Base-by-base conservation (phyloP, 2,113 vertebrate genomes). In the Typhlomys cinereus region DNA sequence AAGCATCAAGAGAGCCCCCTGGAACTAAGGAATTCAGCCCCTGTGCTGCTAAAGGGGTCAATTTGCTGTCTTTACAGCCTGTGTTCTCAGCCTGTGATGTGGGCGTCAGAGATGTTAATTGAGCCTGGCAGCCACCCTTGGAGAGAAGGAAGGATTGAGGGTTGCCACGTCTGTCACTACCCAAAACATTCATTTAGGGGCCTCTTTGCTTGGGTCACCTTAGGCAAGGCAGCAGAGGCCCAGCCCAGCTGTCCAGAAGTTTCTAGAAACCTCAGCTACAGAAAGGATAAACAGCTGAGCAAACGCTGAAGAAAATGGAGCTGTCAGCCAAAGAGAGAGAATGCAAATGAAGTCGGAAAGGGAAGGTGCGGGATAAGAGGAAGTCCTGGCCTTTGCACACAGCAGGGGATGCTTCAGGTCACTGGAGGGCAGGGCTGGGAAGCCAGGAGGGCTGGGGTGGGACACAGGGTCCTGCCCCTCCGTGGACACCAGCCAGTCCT, bases 251-350 rank as follows among this genome's bases (percentile, higher is more conserved):
- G 54, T 73, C 41, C 67, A 87, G 96, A 96, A 93, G n/a, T 67
- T 87, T 92, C 92, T 85, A 92, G 96, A 96, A 92, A 71, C 62
- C 61, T 89, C 21, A 7, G 61, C 62, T 67, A 90, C 52, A 61
- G 20, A 76, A 94, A 39, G 91, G 91, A 86, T 34, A 79, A 85
- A 90, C 90, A 93, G 84, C 79, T 84, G 88, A 93, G 50, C 67
- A 84, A 93, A 90, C 74, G 64, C 29, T n/a, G 82, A 78, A n/a
- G 59, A 70, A 85, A 85, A 92, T 18, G 76, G n/a, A 67, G 64
- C 92, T 44, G 41, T 62, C 82, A 80, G 17, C 48, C 39, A 74
- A 79, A 93, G 23, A 50, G 59, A 90, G 6, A 11, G 10, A 39
- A 83, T 44, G 25, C 18, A 80, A 90, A 85, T 41, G 48, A 89